Conservation (phyloP, 2,113 vertebrate genomes). For the Vidua chalybeata region DNA sequence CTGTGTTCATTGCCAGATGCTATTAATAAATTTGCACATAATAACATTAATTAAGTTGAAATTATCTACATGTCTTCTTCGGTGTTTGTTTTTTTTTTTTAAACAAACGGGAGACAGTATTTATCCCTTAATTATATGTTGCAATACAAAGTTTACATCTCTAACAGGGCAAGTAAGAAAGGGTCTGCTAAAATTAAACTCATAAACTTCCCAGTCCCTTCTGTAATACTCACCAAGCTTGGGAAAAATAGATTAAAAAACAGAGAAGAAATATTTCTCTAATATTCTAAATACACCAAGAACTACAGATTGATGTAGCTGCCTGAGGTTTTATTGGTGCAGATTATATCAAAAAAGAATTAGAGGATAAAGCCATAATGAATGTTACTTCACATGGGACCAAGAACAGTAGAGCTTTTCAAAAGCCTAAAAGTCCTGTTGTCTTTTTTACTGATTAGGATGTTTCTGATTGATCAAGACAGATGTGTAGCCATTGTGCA, state of each 20-base stretch:
- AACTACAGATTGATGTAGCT: neutral
- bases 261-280: neutral
- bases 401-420: neutral
- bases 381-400: neutral
- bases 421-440: neutral
- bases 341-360: neutral
- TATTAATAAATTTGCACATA: neutral
- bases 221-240: neutral
- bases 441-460: neutral
- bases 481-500: neutral
- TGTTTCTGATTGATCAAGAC: neutral
- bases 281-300: neutral
- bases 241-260: neutral
- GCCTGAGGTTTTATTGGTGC: neutral
- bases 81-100: accelerated
- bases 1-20: neutral
- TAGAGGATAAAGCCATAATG: neutral
- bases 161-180: neutral
- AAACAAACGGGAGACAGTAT: neutral
- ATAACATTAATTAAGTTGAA: neutral
- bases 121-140: neutral
- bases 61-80: neutral
- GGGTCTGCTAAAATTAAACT: neutral
- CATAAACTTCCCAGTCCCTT: neutral
- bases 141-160: neutral